Percentiles rank a stretch among this genome's conserved stretches.
Evolutionary conservation across 64 coral and sea anemone species (phyloP).

Genomic region (Stylophora pistillata): DNA sequence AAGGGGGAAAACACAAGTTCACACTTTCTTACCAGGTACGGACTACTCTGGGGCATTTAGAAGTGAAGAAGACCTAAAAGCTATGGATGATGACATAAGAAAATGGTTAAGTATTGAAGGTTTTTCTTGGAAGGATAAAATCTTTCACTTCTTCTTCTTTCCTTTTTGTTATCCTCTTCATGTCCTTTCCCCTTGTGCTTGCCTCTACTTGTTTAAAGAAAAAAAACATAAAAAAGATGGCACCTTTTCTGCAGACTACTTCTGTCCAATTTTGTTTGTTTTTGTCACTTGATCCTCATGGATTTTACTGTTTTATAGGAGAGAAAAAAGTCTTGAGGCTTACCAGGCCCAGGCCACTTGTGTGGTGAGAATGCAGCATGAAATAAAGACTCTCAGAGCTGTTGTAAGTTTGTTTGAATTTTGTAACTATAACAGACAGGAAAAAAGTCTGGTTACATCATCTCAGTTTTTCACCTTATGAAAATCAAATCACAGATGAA

Average conservation of each 20-base stretch:
- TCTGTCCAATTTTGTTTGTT: neutral
- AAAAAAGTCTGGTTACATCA: no score
- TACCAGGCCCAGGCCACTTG: conserved; percentile 88
- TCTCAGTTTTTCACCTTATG: no score
- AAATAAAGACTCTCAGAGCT: conserved; percentile 73
- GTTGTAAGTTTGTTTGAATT: conserved; percentile 49
- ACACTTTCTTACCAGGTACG: conserved; percentile 37
- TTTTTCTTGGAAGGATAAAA: no score
- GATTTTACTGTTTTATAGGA: conserved; percentile 46
- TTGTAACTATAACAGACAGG: no score
- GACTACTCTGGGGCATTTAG: conserved; percentile 83
- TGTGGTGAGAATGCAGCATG: conserved; percentile 85
- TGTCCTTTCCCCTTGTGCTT: no score
- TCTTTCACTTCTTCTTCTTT: no score
- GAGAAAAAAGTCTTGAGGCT: conserved; percentile 84
- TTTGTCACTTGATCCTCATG: neutral
- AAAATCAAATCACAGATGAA: no score
- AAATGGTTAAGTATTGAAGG: conserved; percentile 42
- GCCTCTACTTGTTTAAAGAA: neutral
- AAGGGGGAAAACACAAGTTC: no score
- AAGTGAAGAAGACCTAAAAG: conserved; percentile 70
- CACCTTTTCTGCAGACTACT: neutral
- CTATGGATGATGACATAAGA: conserved; percentile 84
- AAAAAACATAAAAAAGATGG: neutral
- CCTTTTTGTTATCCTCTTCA: no score